Evolutionary conservation across 2,888 invertebrate species (phyloP), one percentile per base, ranked within the genome.

Genomic region (Philaethria dido): DNA sequence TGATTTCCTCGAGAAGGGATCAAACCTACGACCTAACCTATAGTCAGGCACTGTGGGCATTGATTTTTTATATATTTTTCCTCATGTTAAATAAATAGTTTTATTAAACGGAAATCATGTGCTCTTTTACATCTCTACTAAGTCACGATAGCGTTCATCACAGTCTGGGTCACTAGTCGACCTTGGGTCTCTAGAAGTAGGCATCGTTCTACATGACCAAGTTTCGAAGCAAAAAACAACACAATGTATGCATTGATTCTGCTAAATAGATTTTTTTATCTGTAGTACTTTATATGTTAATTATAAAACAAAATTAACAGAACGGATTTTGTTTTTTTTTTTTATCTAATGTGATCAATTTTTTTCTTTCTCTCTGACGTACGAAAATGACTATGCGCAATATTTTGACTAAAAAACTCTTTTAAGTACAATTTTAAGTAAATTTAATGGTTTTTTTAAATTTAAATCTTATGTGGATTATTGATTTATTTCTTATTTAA

Each of bases 191-290:
- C 25, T 59, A 57, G 39, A 55, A 55, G 52, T 20, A 57, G 47
- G 64, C 55, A 47, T 57, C 64, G 64, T 64, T 57, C 48, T 59
- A 42, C 57, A 64, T 42, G n/a, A 57, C 42, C 57, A 47, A 59
- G 29, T 47, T 36, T 36, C 9, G 1, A 29, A 29, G 39, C 39
- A 64, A 64, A 59, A 57, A 48, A 25, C 14, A 4, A 16, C 13
- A 36, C 64, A 14, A 47, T 47, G 29, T 52, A 6, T 52, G 29
- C 50, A 29, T 52, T 52, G 16, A 52, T 52, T 52, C n/a, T 29
- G 16, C n/a, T 29, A 16, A 29, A 52, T 29, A 52, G 50, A 29
- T 29, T 52, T 50, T 29, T 50, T 52, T 52, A 29, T 16, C 29
- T 52, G n/a, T 16, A 9, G 50, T 52, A 29, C 29, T 52, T 52